Base-by-base conservation (phyloP, 2,113 vertebrate genomes). In the Oreochromis aureus region DNA sequence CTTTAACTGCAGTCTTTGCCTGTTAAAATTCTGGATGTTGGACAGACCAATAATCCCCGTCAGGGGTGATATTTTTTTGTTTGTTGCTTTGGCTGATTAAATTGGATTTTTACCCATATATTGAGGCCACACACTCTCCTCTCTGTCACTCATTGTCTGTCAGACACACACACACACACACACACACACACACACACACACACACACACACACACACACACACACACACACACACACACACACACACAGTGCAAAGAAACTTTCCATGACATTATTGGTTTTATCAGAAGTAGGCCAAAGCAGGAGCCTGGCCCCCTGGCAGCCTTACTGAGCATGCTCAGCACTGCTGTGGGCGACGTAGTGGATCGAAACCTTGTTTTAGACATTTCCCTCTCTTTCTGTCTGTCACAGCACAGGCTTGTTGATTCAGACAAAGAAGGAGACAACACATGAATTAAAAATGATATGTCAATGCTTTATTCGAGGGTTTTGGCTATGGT, bases 231-330 rank as follows among this genome's bases (percentile, higher is more conserved):
- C 56, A 82, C 82, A 71, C 56, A 44, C 79, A 81, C 30, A 54
- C 85, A 69, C 58, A 22, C 36, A 10, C 61, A 44, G 56, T 44
- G 63, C 83, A 82, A 79, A 76, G 83, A 83, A 82, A 92, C 88
- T 93, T 94, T 93, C 90, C 73, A 86, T 93, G 89, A 90, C 88
- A 90, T 92, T 94, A 92, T 92, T 91, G 94, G 89, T 89, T 93
- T 93, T 84, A 93, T 91, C 89, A 94, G 89, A 96, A 94, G 87
- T 95, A 92, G 94, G 95, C 85, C 94, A 94, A 86, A 93, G 92
- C 90, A 85, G 88, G 54, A 93, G 88, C 54, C 58, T 78, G 82
- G 87, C 87, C 90, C 91, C 84, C 76, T 92, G 92, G 88, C 91
- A 71, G 83, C 53, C 76, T 80, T 61, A 87, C 89, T 90, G 89